phyloP scores from a whole-genome alignment of 2,113 vertebrate genomes.

The Blennius ocellaris region DNA sequence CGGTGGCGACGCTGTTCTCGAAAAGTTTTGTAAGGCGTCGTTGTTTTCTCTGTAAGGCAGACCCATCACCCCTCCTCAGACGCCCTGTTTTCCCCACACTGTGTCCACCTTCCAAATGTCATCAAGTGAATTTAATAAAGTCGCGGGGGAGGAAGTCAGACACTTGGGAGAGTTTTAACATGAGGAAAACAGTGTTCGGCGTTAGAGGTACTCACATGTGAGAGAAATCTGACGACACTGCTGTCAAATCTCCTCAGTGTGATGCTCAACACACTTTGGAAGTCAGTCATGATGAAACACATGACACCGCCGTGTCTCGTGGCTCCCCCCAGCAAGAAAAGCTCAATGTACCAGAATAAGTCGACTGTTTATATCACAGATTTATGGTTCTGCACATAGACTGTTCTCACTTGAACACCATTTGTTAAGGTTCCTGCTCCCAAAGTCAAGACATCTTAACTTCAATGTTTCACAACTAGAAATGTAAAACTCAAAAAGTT shows the following conservation, averaged over 20 bases:
- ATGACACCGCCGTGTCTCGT: too few relatives aligned
- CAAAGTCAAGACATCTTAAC: neutral
- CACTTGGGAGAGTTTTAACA: conserved; percentile 21
- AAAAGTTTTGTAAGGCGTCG: conserved; percentile 73
- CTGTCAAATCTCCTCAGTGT: too few relatives aligned
- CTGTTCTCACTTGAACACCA: too few relatives aligned
- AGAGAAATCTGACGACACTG: too few relatives aligned
- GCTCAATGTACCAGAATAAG: too few relatives aligned
- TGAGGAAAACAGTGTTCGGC: conserved; percentile 4
- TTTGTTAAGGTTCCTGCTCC: too few relatives aligned
- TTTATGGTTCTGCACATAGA: too few relatives aligned
- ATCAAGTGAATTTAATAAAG: conserved; percentile 63
- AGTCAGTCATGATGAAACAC: too few relatives aligned
- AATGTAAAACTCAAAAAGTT: neutral
- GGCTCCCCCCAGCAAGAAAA: too few relatives aligned
- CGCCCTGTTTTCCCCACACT: conserved; percentile 1
- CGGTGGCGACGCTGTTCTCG: conserved; percentile 56
- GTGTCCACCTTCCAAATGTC: conserved; percentile 63
- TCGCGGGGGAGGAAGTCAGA: conserved; percentile 10
- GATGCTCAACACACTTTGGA: too few relatives aligned
- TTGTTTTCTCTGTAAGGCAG: conserved; percentile 65
- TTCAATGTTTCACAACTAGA: neutral
- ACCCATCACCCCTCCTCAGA: neutral
- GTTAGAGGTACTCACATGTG: neutral
- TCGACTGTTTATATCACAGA: too few relatives aligned